These are phyloP conservation scores for Channa striata DNA, from an alignment of 2,797 vertebrate species.

Conservation along the genomic window DNA sequence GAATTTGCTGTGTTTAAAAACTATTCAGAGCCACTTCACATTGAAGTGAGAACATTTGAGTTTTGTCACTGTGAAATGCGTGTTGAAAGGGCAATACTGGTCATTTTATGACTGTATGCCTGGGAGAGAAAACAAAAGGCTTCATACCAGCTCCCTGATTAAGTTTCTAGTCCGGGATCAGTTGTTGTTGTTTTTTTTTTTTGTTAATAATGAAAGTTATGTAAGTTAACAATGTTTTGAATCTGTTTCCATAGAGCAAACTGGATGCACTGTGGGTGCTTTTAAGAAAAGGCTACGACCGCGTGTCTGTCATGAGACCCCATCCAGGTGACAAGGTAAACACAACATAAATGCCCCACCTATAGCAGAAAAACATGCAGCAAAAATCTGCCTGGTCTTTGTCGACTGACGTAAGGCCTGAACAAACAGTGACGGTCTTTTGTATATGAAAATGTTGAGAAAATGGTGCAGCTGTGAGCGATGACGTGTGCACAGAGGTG, in stretches of 20 bases:
- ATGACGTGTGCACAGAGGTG: conserved; percentile 62
- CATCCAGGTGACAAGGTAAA: conserved; percentile 97
- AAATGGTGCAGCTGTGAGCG: conserved; percentile 71
- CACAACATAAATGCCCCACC: conserved; percentile 7
- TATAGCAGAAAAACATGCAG: background rate
- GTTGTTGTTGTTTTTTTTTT: background rate
- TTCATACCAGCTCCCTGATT: background rate
- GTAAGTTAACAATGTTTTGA: conserved; percentile 3
- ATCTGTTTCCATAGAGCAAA: conserved; percentile 86
- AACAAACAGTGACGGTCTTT: conserved; percentile 17
- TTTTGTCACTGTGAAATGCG: conserved; percentile 39
- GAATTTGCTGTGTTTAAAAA: conserved; percentile 59
- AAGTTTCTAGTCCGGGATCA: background rate
- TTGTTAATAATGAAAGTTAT: background rate
- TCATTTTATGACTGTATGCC: background rate
- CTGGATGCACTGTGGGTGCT: conserved; percentile 95
- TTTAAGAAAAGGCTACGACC: conserved; percentile 93
- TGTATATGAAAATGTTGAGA: conserved; percentile 46
- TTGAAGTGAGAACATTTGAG: conserved; percentile 33
- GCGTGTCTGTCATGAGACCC: conserved; percentile 97
- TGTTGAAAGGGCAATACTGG: background rate
- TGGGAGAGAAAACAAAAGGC: background rate
- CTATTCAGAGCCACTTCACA: conserved; percentile 38
- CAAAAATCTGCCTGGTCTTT: conserved; percentile 1
- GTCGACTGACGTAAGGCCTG: conserved; percentile 15